phyloP scores from a whole-genome alignment of 2,113 vertebrate species.

The Catharus bicknelli region DNA sequence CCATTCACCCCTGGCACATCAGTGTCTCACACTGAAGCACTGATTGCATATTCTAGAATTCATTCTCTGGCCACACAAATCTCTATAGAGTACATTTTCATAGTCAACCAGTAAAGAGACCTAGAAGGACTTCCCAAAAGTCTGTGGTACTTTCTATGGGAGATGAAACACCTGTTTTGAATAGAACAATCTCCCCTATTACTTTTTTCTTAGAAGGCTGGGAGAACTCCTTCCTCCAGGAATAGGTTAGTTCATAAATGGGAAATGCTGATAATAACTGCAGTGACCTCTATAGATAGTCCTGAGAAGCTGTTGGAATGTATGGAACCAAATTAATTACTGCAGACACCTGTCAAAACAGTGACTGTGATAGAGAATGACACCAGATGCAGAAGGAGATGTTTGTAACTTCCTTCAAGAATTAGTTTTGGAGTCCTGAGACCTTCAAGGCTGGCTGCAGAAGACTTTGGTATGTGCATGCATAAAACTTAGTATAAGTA shows the following conservation, averaged over 20 bases:
- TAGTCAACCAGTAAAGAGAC: background rate
- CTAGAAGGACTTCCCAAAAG: background rate
- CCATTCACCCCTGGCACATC: background rate
- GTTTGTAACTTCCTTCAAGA: slow-evolving; percentile 28
- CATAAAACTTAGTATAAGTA: background rate
- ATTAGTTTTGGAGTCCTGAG: background rate
- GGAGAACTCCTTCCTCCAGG: slow-evolving; percentile 2
- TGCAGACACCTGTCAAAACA: slow-evolving; percentile 30
- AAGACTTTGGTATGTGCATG: background rate
- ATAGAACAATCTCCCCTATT: background rate
- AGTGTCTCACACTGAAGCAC: background rate
- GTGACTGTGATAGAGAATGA: background rate
- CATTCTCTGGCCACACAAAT: background rate
- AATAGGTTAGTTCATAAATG: background rate
- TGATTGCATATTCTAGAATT: background rate
- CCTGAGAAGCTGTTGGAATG: background rate
- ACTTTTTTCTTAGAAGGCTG: background rate
- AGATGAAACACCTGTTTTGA: background rate
- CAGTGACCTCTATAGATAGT: background rate
- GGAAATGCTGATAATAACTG: slow-evolving; percentile 1
- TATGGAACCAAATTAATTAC: slow-evolving; percentile 1
- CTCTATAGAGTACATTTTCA: background rate
- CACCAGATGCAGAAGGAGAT: slow-evolving; percentile 18
- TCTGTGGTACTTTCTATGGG: background rate
- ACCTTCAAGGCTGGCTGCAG: background rate